A percentile compares a stretch with the other conserved stretches of the same genome.
Conservation (phyloP, 2,888 invertebrate species). For the Atethmia centrago region DNA sequence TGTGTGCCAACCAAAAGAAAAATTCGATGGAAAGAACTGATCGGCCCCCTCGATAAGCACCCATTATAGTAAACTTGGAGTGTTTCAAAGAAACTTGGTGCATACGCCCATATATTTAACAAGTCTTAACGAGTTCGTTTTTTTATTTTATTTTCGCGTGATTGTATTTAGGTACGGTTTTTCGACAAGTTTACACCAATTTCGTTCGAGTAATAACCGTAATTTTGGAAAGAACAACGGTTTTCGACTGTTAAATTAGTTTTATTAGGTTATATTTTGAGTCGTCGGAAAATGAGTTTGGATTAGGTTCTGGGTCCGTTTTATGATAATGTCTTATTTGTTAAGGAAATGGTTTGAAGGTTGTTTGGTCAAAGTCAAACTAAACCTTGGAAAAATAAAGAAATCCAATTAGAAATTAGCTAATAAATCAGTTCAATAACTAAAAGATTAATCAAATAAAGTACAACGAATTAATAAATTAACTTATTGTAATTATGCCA, state of each 20-base stretch:
- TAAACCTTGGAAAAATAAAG: not conserved
- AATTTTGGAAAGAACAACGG: conserved; percentile 66
- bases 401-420: not conserved
- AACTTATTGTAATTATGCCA: not conserved
- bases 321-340: conserved; percentile 63
- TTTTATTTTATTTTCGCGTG: conserved; percentile 84
- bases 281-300: conserved; percentile 47
- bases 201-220: conserved; percentile 68
- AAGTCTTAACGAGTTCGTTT: conserved; percentile 76
- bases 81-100: conserved; percentile 80
- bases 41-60: conserved; percentile 81
- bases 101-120: conserved; percentile 79
- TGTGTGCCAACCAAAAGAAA: conserved; percentile 87
- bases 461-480: not conserved
- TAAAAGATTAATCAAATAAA: not conserved
- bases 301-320: conserved; percentile 39
- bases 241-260: conserved; percentile 63
- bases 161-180: conserved; percentile 71
- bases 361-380: not conserved
- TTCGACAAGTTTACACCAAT: conserved; percentile 74
- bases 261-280: conserved; percentile 61
- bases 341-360: conserved; percentile 17
- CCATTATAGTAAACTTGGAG: conserved; percentile 84
- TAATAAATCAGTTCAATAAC: not conserved
- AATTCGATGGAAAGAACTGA: conserved; percentile 83